A percentile compares a stretch with the other conserved stretches of the same genome.
Evolutionary conservation across 2,797 vertebrate species (phyloP).

Genomic region (Rhadinocentrus ornatus): DNA sequence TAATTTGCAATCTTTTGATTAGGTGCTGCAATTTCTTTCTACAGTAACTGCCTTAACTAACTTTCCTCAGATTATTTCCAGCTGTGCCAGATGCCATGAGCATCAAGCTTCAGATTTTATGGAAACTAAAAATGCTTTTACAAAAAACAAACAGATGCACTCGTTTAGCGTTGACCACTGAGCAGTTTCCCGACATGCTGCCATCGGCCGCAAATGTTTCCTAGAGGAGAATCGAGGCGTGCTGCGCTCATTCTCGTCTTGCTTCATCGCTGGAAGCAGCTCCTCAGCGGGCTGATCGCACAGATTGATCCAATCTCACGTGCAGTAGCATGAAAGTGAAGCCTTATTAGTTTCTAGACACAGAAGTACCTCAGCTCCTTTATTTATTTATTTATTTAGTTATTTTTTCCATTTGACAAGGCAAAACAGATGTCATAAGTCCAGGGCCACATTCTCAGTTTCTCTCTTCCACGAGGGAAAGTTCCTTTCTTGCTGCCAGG

Average conservation of each 20-base stretch:
- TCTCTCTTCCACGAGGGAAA: slow-evolving; percentile 82
- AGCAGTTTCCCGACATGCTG: slow-evolving; percentile 17
- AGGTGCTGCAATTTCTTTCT: slow-evolving; percentile 39
- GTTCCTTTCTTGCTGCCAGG: slow-evolving; percentile 76
- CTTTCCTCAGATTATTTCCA: slow-evolving; percentile 46
- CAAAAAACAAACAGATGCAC: slow-evolving; percentile 32
- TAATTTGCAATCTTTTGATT: slow-evolving; percentile 34
- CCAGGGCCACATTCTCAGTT: slow-evolving; percentile 79
- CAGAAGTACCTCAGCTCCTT: slow-evolving; percentile 39
- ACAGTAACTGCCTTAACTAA: slow-evolving; percentile 25
- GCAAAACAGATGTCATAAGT: slow-evolving; percentile 80
- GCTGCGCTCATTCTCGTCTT: slow-evolving; percentile 1
- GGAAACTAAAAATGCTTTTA: slow-evolving; percentile 22
- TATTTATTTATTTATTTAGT: slow-evolving; percentile 44
- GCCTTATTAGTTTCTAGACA: slow-evolving; percentile 40
- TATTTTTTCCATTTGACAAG: slow-evolving; percentile 54
- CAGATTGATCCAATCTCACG: slow-evolving; percentile 1
- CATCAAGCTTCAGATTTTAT: slow-evolving; percentile 20
- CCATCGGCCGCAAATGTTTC: slow-evolving; percentile 42
- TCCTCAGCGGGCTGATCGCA: neutral
- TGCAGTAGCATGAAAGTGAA: slow-evolving; percentile 13
- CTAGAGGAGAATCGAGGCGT: slow-evolving; percentile 31
- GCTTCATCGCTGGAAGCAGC: neutral
- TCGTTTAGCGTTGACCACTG: slow-evolving; percentile 14
- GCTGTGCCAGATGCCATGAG: slow-evolving; percentile 43